These are phyloP conservation scores for Petrocephalus schoutedeni DNA, from an alignment of 2,797 vertebrate species.

Conservation along the genomic window DNA sequence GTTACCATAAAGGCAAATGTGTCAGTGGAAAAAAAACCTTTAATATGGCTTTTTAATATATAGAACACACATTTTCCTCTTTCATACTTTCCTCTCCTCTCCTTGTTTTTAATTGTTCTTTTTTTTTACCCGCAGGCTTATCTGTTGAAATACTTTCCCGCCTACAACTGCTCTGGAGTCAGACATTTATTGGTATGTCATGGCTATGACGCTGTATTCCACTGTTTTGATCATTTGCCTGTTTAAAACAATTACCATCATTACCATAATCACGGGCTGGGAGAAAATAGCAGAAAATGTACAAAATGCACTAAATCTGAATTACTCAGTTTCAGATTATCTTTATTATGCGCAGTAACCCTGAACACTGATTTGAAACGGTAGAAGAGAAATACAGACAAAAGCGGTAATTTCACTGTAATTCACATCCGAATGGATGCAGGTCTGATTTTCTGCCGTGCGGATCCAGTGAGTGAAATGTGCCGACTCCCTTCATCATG, in stretches of 20 bases:
- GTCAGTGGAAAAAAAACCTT: not conserved
- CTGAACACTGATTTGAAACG: constrained; percentile 31
- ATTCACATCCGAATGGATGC: not conserved
- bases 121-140: not conserved
- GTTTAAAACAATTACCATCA: not conserved
- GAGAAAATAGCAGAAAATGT: constrained; percentile 18
- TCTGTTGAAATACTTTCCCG: constrained; percentile 8
- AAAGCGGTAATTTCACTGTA: constrained; percentile 28
- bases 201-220: not conserved
- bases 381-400: constrained; percentile 36
- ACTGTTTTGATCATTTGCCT: not conserved
- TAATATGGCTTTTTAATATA: not conserved
- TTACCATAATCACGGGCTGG: not conserved
- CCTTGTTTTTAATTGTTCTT: not conserved
- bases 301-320: constrained; percentile 2
- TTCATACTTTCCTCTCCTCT: not conserved
- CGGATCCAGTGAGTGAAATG: constrained; percentile 34
- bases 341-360: constrained; percentile 34
- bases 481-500: not conserved
- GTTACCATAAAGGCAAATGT: not conserved
- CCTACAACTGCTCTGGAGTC: not conserved
- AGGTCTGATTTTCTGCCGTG: constrained; percentile 50
- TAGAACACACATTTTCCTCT: not conserved
- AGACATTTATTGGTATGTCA: not conserved
- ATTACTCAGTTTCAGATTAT: constrained; percentile 9